Base-by-base conservation (phyloP, 1,140 invertebrate species). In the Anoplophora glabripennis region DNA sequence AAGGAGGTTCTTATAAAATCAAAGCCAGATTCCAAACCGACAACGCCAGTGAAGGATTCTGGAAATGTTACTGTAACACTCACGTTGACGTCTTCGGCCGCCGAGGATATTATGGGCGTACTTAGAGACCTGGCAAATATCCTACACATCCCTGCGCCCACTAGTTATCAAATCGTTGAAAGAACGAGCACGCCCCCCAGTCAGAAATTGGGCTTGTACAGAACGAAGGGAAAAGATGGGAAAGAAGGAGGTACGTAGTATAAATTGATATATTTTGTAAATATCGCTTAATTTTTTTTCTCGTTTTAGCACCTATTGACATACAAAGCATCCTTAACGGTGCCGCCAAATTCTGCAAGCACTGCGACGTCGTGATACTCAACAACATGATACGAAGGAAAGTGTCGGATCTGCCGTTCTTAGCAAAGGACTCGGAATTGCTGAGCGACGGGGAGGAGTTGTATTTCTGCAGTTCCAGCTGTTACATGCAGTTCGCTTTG, bases 11-110 rank as follows among this genome's bases (percentile, higher is more conserved):
- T 73, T 28, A 65, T 77, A 7, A 81, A 81, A 72, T 70, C 75
- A 1, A 80, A 79, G 66, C 76, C 78, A 55, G 67, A 72, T 59
- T 75, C 61, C 1, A 56, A 55, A 65, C 83, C 82, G 77, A 79
- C 78, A 66, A 78, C 79, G 75, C 84, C 81, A 60, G 77, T 83
- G 68, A 87, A 84, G 74, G 88, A 89, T 68, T 84, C 83, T 56
- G 89, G 88, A 65, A 92, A 96, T 78, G 90, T 97, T 41, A 93
- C 93, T 17, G 93, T 98, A 9, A 96, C 94, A 5, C 78, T 98
- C 59, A 97, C 94, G 5, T 76, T 96, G 33, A 93, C 91, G 8
- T 90, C 92, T 53, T 85, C 87, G 55, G 91, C 92, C 51, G 91
- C 93, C 9, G 92, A 96, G 78, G 93, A 98, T 75, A 94, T 98